Percentiles rank a stretch among this genome's conserved stretches.
phyloP scores from a whole-genome alignment of 1,140 invertebrate species.

The Leptoteleia sp. region DNA sequence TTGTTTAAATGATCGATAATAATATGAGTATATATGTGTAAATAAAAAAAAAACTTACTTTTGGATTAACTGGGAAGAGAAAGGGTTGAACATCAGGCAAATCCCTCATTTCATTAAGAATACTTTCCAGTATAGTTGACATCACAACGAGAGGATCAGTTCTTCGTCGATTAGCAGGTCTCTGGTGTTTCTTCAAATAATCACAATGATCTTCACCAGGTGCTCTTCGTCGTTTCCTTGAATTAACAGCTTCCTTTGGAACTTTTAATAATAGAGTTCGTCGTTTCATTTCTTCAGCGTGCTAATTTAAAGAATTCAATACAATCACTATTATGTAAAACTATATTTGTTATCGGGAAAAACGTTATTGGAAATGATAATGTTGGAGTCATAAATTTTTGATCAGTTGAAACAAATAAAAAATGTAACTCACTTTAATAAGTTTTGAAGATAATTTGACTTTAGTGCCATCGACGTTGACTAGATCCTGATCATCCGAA shows the following conservation, averaged over 20 bases:
- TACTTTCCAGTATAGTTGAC: slow-evolving; percentile 94
- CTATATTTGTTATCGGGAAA: no score
- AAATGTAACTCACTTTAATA: slow-evolving; percentile 89
- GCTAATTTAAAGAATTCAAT: no score
- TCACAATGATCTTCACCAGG: slow-evolving; percentile 92
- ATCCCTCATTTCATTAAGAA: slow-evolving; percentile 96
- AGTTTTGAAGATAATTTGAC: slow-evolving; percentile 91
- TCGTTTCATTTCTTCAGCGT: slow-evolving; percentile 90
- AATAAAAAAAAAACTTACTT: slow-evolving; percentile 84
- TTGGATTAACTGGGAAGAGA: slow-evolving; percentile 96
- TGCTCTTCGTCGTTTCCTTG: slow-evolving; percentile 85
- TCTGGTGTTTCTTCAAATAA: slow-evolving; percentile 94
- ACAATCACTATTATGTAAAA: no score
- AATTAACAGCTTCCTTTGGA: slow-evolving; percentile 87
- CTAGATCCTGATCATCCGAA: slow-evolving; percentile 91
- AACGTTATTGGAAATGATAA: no score
- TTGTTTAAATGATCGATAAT: no score
- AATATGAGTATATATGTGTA: no score
- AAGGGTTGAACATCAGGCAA: slow-evolving; percentile 96
- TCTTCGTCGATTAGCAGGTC: slow-evolving; percentile 94
- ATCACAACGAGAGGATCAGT: slow-evolving; percentile 98
- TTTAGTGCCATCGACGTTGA: slow-evolving; percentile 96
- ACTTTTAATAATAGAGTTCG: slow-evolving; percentile 91
- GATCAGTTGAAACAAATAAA: no score
- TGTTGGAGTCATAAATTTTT: no score